Evolutionary conservation across 1,140 invertebrate species (phyloP).

Genomic region (Gyrodactylus salaris): DNA sequence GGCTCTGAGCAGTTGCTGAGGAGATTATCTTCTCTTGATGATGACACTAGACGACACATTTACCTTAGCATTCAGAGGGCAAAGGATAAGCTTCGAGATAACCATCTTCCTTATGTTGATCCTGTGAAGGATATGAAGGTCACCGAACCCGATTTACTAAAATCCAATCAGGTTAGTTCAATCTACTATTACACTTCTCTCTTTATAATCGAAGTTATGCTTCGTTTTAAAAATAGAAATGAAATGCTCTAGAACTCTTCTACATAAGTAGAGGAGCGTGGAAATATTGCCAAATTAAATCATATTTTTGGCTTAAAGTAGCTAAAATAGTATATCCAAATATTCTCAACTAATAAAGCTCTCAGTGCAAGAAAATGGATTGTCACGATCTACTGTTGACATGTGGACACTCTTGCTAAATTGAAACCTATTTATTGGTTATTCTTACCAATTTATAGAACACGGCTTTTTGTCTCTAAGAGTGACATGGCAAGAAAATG

Average conservation of each 20-base stretch:
- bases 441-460: too few species aligned
- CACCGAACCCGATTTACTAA: background rate
- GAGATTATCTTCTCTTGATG: background rate
- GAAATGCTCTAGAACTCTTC: background rate
- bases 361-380: background rate
- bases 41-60: background rate
- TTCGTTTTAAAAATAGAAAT: too few species aligned
- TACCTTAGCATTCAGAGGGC: background rate
- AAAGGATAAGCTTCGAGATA: background rate
- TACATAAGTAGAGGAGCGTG: background rate
- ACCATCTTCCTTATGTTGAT: background rate
- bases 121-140: background rate
- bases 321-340: background rate
- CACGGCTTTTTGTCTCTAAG: too few species aligned
- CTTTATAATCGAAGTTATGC: too few species aligned
- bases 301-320: background rate
- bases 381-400: background rate
- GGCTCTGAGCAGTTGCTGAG: background rate
- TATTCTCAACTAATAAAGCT: background rate
- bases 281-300: background rate
- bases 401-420: background rate
- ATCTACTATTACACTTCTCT: too few species aligned
- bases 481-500: too few species aligned
- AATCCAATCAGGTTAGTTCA: background rate
- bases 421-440: background rate